Percentiles rank a stretch among this genome's conserved stretches.
Evolutionary conservation across 2,113 vertebrate species (phyloP).

Genomic region (Chionomys nivalis): DNA sequence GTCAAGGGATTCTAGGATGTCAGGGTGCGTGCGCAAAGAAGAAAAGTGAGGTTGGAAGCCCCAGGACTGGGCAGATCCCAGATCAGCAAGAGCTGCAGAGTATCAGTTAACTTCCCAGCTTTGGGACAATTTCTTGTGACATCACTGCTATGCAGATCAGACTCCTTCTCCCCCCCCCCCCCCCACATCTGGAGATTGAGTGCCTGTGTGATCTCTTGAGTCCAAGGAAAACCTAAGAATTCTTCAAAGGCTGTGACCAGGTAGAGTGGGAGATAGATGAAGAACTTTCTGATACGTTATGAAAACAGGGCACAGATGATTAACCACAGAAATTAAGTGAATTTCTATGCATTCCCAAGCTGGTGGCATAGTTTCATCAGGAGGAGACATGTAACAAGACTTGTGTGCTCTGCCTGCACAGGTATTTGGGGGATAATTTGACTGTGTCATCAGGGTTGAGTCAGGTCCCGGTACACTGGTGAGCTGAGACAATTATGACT

Average conservation of each 20-base stretch:
- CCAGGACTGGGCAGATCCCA: not conserved
- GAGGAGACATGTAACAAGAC: fast-evolving
- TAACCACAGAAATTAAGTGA: not conserved
- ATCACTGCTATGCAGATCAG: too few species aligned
- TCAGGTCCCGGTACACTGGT: fast-evolving
- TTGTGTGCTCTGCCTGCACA: not conserved
- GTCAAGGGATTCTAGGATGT: too few species aligned
- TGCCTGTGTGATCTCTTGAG: not conserved
- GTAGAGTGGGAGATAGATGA: not conserved
- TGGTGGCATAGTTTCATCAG: not conserved
- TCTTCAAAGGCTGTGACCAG: not conserved
- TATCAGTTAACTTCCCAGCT: not conserved
- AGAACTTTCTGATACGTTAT: not conserved
- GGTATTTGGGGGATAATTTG: not conserved
- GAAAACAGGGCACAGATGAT: not conserved
- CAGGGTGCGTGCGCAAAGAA: not conserved
- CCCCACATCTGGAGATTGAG: not conserved
- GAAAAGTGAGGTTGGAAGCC: not conserved
- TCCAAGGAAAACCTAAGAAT: not conserved
- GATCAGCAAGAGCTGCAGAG: not conserved
- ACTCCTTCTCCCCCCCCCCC: too few species aligned
- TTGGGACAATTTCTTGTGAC: not conserved
- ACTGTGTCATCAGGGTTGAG: not conserved
- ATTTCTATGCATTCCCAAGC: not conserved
- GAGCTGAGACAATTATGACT: not conserved